Evolutionary conservation across 2,113 vertebrate genomes (phyloP).

Genomic region (Asarcornis scutulata): DNA sequence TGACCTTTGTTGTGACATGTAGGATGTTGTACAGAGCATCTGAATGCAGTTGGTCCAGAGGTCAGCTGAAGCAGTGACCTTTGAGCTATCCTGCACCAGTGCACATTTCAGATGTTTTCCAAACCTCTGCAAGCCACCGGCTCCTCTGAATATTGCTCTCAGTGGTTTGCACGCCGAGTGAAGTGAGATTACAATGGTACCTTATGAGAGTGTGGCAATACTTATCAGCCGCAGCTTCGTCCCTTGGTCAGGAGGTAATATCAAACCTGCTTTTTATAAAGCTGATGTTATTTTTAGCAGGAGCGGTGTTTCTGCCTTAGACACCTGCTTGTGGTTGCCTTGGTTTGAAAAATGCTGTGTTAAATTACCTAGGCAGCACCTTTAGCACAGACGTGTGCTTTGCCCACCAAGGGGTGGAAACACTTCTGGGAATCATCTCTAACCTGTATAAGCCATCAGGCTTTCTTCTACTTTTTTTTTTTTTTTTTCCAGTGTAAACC

Average conservation of each 20-base stretch:
- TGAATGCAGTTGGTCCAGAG: too few species aligned
- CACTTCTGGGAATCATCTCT: background rate
- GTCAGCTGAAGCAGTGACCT: background rate
- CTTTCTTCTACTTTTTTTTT: background rate
- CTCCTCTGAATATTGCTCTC: background rate
- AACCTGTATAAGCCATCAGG: background rate
- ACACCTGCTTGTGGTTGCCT: background rate
- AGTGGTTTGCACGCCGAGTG: accelerated
- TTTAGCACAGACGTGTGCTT: accelerated
- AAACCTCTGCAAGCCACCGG: accelerated
- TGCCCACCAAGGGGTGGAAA: background rate
- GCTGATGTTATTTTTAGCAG: background rate
- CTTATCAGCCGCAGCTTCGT: background rate
- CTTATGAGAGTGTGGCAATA: background rate
- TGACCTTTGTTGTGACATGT: background rate
- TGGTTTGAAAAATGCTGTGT: background rate
- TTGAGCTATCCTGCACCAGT: background rate
- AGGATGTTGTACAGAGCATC: background rate
- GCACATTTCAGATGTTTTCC: background rate
- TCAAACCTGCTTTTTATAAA: background rate
- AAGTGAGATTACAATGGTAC: background rate
- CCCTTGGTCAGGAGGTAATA: background rate
- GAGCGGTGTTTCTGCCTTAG: background rate
- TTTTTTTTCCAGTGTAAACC: background rate
- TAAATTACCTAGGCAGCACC: background rate